phyloP scores from a whole-genome alignment of 2,113 vertebrate species.

The Chaenogobius annularis region DNA sequence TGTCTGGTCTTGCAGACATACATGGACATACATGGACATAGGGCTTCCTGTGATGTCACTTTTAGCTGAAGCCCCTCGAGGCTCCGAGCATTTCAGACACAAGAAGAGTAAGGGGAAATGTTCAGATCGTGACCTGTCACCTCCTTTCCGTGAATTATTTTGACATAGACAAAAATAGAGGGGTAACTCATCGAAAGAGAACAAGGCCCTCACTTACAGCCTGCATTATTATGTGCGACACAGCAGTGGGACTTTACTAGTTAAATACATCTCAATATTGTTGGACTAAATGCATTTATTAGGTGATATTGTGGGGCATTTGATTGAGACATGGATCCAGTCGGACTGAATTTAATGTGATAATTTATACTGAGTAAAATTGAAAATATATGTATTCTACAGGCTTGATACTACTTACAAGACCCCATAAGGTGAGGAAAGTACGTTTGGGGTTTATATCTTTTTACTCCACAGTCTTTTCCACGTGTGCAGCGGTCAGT shows the following conservation, averaged over 20 bases:
- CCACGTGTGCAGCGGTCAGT: too few species aligned
- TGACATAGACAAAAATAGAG: constrained; percentile 22
- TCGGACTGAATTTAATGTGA: too few species aligned
- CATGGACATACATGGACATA: background rate
- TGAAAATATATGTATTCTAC: too few species aligned
- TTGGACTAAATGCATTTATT: too few species aligned
- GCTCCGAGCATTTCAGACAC: background rate
- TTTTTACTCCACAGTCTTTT: background rate
- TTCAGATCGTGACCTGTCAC: background rate
- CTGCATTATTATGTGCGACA: background rate
- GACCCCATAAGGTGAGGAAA: background rate
- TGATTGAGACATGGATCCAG: too few species aligned
- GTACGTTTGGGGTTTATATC: background rate
- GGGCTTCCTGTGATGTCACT: constrained; percentile 11
- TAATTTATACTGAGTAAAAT: too few species aligned
- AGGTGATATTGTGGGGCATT: too few species aligned
- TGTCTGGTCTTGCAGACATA: too few species aligned
- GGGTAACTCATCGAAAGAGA: background rate
- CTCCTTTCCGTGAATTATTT: constrained; percentile 1
- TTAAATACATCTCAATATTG: too few species aligned
- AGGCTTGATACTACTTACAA: background rate
- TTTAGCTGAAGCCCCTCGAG: background rate
- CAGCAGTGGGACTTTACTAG: too few species aligned
- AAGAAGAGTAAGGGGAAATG: background rate
- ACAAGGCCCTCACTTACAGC: background rate